phyloP scores from a whole-genome alignment of 1,140 invertebrate genomes.

The Solen grandis region DNA sequence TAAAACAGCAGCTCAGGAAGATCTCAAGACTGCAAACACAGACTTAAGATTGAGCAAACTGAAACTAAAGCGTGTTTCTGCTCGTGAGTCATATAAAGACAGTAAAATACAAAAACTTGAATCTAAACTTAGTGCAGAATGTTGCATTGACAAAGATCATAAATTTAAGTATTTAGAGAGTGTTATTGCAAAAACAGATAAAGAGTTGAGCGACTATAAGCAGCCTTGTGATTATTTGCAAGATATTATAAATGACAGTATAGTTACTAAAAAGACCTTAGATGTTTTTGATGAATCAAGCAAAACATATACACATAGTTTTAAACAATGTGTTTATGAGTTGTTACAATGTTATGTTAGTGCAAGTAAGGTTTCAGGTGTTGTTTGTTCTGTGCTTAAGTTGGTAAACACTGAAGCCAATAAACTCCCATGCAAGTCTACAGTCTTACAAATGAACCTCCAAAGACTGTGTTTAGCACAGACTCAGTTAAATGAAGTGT shows the following conservation, averaged over 20 bases:
- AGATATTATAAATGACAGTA: not conserved
- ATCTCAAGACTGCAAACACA: not conserved
- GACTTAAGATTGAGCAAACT: not conserved
- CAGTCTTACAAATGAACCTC: constrained; percentile 33
- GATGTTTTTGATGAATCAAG: constrained; percentile 20
- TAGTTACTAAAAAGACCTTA: not conserved
- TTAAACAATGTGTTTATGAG: constrained; percentile 45
- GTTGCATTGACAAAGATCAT: not conserved
- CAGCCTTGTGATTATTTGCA: not conserved
- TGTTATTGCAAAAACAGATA: not conserved
- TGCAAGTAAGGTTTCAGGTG: constrained; percentile 25
- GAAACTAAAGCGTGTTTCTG: constrained; percentile 2
- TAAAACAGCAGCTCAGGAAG: not conserved
- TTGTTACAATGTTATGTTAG: constrained; percentile 25
- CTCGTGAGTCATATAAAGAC: constrained; percentile 25
- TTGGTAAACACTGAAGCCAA: constrained; percentile 9
- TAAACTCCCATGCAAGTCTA: constrained; percentile 16
- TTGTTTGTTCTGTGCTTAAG: constrained; percentile 25
- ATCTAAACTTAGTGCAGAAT: not conserved
- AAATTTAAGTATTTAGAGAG: constrained; percentile 1
- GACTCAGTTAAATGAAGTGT: constrained; percentile 31
- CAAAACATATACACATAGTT: constrained; percentile 10
- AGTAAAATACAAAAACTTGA: constrained; percentile 32
- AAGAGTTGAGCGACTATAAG: not conserved
- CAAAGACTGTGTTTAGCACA: constrained; percentile 22